Conservation (phyloP, 2,888 invertebrate genomes). For the Caenorhabditis sp. region DNA sequence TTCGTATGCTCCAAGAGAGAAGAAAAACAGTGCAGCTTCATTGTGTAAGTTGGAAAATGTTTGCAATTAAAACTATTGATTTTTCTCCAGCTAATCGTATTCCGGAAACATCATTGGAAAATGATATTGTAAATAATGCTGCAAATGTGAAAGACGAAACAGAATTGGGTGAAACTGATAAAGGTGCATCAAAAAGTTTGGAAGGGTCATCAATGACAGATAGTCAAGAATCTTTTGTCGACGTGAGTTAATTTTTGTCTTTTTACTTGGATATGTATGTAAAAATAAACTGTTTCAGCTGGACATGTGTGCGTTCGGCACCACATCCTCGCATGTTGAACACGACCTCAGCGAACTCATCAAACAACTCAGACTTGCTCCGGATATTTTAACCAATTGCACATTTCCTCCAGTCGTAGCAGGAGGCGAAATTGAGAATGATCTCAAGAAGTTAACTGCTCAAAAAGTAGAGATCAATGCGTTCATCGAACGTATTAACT, state of each 20-base stretch:
- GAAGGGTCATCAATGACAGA: slow-evolving; percentile 28
- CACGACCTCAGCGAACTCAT: slow-evolving; percentile 27
- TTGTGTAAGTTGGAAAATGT: slow-evolving; percentile 15
- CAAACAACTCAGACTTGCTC: slow-evolving; percentile 25
- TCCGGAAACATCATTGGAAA: neutral
- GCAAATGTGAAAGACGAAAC: slow-evolving; percentile 13
- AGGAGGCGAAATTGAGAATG: neutral
- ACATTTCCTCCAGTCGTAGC: neutral
- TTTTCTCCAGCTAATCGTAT: neutral
- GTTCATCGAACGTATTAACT: slow-evolving; percentile 25
- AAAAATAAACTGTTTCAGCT: neutral
- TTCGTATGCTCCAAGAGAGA: slow-evolving; percentile 32
- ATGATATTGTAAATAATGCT: neutral
- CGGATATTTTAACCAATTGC: slow-evolving; percentile 15
- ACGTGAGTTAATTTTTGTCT: slow-evolving; percentile 32
- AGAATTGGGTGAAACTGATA: slow-evolving; percentile 19
- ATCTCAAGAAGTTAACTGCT: slow-evolving; percentile 19
- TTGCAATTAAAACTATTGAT: neutral
- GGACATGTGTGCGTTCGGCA: neutral
- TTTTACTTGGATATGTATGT: neutral
- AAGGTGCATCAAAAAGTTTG: slow-evolving; percentile 7
- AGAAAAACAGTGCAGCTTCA: slow-evolving; percentile 19
- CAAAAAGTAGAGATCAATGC: slow-evolving; percentile 18
- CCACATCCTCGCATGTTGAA: neutral
- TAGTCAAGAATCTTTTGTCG: slow-evolving; percentile 57